Evolutionary conservation across 1,140 invertebrate species (phyloP).

Genomic region (Rhizoglyphus robini): DNA sequence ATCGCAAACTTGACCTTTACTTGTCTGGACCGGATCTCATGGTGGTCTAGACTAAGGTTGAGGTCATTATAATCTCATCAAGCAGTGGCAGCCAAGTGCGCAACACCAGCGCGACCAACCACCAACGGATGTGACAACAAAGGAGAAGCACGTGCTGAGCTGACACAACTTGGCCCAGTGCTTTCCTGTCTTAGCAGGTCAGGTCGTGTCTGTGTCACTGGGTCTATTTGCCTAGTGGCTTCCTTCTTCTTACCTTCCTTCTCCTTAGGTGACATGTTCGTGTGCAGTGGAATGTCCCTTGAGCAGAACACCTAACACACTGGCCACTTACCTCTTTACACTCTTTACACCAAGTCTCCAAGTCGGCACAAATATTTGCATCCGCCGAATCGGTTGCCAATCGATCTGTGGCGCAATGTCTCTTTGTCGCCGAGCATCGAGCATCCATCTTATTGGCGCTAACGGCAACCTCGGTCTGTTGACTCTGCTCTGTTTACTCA

Average conservation of each 20-base stretch:
- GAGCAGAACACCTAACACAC: too few species aligned
- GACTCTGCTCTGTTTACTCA: too few species aligned
- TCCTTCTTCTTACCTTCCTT: background rate
- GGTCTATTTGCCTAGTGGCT: background rate
- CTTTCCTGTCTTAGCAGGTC: background rate
- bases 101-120: background rate
- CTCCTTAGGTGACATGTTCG: background rate
- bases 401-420: too few species aligned
- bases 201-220: constrained; percentile 1
- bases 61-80: constrained; percentile 12
- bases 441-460: too few species aligned
- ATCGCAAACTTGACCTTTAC: constrained; percentile 12
- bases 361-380: background rate
- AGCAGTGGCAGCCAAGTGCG: background rate
- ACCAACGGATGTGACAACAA: constrained; percentile 3
- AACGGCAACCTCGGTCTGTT: too few species aligned
- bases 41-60: constrained; percentile 7
- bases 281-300: background rate
- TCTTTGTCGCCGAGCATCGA: too few species aligned
- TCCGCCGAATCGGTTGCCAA: background rate
- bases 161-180: background rate
- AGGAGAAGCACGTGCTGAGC: background rate
- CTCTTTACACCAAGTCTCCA: too few species aligned
- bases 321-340: too few species aligned
- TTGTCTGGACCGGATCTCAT: background rate